phyloP scores from a whole-genome alignment of 2,797 vertebrate genomes.

The Sebastolobus alascanus region DNA sequence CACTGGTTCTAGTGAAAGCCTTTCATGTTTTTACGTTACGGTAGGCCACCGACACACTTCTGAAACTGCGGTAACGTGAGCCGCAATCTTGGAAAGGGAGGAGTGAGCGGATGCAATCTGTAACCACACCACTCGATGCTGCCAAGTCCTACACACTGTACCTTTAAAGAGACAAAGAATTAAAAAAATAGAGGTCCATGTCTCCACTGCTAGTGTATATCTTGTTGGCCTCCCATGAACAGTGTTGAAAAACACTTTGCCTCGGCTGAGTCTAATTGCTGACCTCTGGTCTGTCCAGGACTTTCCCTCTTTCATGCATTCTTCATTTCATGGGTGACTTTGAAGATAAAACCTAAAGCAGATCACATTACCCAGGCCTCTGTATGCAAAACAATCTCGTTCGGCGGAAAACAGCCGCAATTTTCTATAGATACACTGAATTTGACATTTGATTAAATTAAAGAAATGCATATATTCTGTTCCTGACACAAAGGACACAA shows the following conservation, averaged over 20 bases:
- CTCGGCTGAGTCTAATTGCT: background rate
- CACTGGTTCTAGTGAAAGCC: too few relatives aligned
- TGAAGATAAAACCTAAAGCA: slow-evolving; percentile 4
- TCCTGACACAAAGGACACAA: background rate
- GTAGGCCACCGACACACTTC: too few relatives aligned
- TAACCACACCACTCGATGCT: too few relatives aligned
- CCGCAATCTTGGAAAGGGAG: too few relatives aligned
- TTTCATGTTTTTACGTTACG: too few relatives aligned
- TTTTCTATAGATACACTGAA: background rate
- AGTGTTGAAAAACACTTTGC: background rate
- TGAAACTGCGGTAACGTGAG: too few relatives aligned
- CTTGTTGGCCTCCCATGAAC: background rate
- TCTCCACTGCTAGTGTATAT: background rate
- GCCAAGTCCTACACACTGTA: too few relatives aligned
- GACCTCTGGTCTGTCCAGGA: background rate
- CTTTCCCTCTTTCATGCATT: slow-evolving; percentile 2
- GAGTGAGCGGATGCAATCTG: too few relatives aligned
- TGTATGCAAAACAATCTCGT: background rate
- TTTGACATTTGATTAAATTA: background rate
- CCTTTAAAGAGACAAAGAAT: too few relatives aligned
- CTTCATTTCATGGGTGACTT: slow-evolving; percentile 8
- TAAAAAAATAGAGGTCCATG: background rate
- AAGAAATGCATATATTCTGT: background rate
- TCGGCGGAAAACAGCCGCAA: background rate
- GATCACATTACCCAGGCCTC: slow-evolving; percentile 10